Base-by-base conservation (phyloP, 2,113 vertebrate genomes). In the Phalacrocorax aristotelis region DNA sequence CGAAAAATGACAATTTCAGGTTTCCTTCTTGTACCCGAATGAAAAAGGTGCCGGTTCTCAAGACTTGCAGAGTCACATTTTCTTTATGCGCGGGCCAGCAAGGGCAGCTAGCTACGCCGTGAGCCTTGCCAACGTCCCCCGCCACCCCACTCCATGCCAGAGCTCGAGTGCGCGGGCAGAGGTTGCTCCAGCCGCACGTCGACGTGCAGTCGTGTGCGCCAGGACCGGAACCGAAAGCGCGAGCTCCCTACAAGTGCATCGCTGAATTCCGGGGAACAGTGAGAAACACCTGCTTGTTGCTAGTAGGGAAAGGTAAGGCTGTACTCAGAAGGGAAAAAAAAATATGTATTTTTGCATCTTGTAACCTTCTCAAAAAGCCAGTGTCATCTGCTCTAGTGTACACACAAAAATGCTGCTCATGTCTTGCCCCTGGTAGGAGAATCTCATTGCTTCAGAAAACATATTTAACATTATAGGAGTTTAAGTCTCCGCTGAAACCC, bases 401-500 rank as follows among this genome's bases (percentile, higher is more conserved):
- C 44, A 14, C 48, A 48, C 44, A 60, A 72, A 83, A 78, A 34
- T 0, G 2, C 38, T 64, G 64, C 51, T 70, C 2, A 0, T n/a
- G 26, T 86, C 68, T 90, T 64, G 34, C 30, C 52, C 42, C 65
- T 10, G 9, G 21, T 66, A 66, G 9, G 15, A 87, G 66, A 49
- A 77, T 42, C 76, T 81, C 60, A 72, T 51, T 1, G 0, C 61
- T 93, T 88, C 54, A 71, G 75, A 83, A 95, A 91, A 88, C 68
- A 78, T 54, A 74, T 81, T 93, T 89, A 97, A 93, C 51, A 48
- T 87, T 69, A 83, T 15, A 79, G 64, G 52, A 94, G 52, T 81
- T 93, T 61, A 94, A 96, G 94, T 55, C 79, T 83, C 51, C 93
- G 64, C 49, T 78, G 89, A 96, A 95, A 82, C 54, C 82, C 77